Base-by-base conservation (phyloP, 2,888 invertebrate species). In the Sphecodes monilicornis region DNA sequence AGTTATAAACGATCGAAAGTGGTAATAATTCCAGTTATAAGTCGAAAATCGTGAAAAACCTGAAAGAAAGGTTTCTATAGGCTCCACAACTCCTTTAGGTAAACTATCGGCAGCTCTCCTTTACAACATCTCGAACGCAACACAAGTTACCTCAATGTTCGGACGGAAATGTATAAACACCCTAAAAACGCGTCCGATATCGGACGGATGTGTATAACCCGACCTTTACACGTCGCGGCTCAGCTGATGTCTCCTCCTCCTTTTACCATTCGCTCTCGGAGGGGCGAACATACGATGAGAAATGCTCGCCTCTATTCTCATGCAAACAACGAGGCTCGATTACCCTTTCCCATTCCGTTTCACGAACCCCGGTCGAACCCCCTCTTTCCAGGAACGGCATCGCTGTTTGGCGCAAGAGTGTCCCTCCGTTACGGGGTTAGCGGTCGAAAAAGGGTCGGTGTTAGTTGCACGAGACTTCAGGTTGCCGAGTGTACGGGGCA, bases 391-490 rank as follows among this genome's bases (percentile, higher is more conserved):
- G 68, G 39, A n/a, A 16, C 36, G 73, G 39, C 68, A 54, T 46
- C 11, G 26, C 66, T 80, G 81, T 75, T 81, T 71, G 71, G 29
- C 78, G 60, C 78, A 66, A 46, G 66, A 82, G 66, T 73, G 72
- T 82, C 72, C 77, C 84, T 72, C 50, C 68, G 36, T 68, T 32
- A 39, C 79, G 84, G 84, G 80, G 71, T 86, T 71, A 82, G 80
- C 79, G 86, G 84, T 85, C 76, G 69, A 76, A 78, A 81, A 85
- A 79, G 82, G 74, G 68, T 74, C 46, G 85, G 88, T 78, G 78
- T 75, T 60, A 66, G 84, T 80, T 73, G 82, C 80, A 76, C 78
- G 66, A 32, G 85, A 89, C 88, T 86, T 88, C 80, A 85, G 86
- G 87, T 90, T 88, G 88, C 89, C 87, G 84, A 57, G 72, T 39